These are phyloP conservation scores for Tragelaphus scriptus DNA, from an alignment of 2,113 vertebrate genomes.

Conservation along the genomic window DNA sequence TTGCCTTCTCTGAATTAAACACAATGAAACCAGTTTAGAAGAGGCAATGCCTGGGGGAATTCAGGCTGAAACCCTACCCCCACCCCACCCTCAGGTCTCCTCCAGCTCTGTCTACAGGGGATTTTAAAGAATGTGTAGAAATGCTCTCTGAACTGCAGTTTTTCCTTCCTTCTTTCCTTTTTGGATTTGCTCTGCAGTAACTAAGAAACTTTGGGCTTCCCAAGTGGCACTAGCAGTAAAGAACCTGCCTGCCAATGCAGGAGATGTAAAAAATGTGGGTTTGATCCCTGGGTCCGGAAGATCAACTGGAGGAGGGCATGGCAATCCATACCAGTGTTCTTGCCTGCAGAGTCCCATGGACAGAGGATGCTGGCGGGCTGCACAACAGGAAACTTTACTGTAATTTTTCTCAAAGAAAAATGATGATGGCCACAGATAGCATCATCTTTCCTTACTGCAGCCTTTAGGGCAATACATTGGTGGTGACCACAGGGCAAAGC, in stretches of 20 bases:
- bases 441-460: background rate
- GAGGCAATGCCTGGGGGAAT: background rate
- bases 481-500: background rate
- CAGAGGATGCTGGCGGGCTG: background rate
- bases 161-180: background rate
- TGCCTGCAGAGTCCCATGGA: background rate
- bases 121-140: background rate
- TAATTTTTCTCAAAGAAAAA: background rate
- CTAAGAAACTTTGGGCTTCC: background rate
- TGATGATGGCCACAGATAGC: background rate
- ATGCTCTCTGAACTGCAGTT: background rate
- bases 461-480: background rate
- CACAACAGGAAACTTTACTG: background rate
- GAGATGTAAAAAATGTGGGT: background rate
- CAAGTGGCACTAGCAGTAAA: background rate
- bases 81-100: background rate
- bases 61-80: background rate
- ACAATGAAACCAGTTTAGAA: background rate
- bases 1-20: too few relatives aligned
- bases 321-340: background rate
- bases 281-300: background rate
- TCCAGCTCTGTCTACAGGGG: background rate
- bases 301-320: background rate
- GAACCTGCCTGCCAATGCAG: background rate
- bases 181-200: background rate